phyloP scores from a whole-genome alignment of 1,140 invertebrate genomes.

The Agrilus planipennis region DNA sequence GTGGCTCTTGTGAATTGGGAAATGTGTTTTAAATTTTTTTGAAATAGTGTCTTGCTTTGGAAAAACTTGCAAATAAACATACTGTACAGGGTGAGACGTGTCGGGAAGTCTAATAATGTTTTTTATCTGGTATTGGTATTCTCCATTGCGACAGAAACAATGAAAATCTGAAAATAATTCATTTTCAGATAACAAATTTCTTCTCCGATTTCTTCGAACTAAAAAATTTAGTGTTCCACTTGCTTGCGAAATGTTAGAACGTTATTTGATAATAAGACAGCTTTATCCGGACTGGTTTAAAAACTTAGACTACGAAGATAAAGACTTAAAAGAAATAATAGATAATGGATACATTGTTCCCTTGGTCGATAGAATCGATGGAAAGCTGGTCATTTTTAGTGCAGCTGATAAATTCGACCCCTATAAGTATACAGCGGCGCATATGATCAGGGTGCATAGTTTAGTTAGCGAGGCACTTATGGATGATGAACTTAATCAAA shows the following conservation, averaged over 20 bases:
- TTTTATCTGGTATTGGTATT: too few species aligned
- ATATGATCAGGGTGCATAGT: constrained; percentile 65
- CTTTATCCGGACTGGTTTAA: constrained; percentile 74
- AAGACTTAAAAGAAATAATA: constrained; percentile 63
- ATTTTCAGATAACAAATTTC: constrained; percentile 54
- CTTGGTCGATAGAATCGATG: constrained; percentile 59
- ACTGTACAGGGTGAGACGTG: too few species aligned
- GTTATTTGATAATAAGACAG: constrained; percentile 69
- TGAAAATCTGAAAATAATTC: constrained; percentile 1
- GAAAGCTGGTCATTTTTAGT: constrained; percentile 62
- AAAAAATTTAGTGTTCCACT: constrained; percentile 77
- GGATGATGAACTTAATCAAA: constrained; percentile 69
- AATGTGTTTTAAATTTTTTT: too few species aligned
- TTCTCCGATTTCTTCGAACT: constrained; percentile 70
- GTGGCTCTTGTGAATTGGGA: too few species aligned
- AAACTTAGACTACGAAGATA: constrained; percentile 56
- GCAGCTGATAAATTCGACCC: constrained; percentile 63
- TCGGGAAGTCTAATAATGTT: too few species aligned
- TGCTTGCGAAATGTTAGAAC: constrained; percentile 73
- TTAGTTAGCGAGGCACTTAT: constrained; percentile 63
- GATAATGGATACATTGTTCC: constrained; percentile 71
- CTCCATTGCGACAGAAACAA: too few species aligned
- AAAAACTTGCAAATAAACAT: too few species aligned
- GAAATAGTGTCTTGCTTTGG: too few species aligned
- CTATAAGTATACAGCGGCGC: constrained; percentile 55